Base-by-base conservation (phyloP, 1,140 invertebrate species). In the Sinonovacula constricta region DNA sequence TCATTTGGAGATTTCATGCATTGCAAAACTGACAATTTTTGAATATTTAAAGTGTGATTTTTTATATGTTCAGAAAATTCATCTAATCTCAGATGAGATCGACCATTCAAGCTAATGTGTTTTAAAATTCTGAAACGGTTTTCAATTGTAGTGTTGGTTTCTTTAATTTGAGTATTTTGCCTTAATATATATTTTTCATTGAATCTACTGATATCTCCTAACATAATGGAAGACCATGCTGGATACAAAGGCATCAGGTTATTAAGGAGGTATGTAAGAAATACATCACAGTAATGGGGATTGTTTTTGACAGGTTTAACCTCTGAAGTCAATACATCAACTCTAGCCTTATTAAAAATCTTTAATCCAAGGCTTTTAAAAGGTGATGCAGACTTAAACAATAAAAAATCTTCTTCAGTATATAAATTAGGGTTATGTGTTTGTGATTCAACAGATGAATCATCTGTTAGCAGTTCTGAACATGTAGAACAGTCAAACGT, bases 401-500 rank as follows among this genome's bases (percentile, higher is more conserved):
- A 33, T 45, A 45, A 39, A 49, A 45, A 65, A 28, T 65, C 36
- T 10, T 45, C 62, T 22, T 65, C 62, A 24, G 33, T 65, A 28
- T 45, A 65, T 33, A 36, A 10, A 49, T 65, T 65, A 24, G 33
- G 33, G 49, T 65, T 65, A 22, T n/a, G n/a, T n/a, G n/a, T n/a
- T n/a, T n/a, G n/a, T n/a, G n/a, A n/a, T n/a, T n/a, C n/a, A n/a
- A n/a, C n/a, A n/a, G n/a, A n/a, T n/a, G n/a, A n/a, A n/a, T n/a
- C n/a, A n/a, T n/a, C n/a, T n/a, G n/a, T n/a, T n/a, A n/a, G 22
- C 12, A 56, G 22, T 28, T 31, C 22, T 60, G 18, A 31, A 26
- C 18, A 59, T 30, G 18, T 26, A 59, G n/a, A 33, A 62, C 4
- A 45, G 39, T 65, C 22, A n/a, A n/a, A n/a, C n/a, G n/a, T n/a